These are phyloP conservation scores for Pocillopora grandis DNA, from an alignment of 92 coral and sea anemone genomes.

Conservation along the genomic window DNA sequence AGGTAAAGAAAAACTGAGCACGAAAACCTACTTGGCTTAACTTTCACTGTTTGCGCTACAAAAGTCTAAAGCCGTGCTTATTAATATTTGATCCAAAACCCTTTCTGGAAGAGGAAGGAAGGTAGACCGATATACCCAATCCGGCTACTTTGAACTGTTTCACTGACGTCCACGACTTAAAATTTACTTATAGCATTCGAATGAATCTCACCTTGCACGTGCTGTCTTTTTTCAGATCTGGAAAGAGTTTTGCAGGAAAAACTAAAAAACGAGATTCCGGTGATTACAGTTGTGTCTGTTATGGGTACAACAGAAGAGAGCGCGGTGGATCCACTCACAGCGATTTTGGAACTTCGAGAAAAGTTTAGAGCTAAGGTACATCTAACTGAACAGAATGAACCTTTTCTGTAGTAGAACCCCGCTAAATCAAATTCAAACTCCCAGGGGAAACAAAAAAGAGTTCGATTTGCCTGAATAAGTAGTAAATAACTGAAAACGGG, in stretches of 20 bases:
- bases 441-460: no score
- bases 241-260: slow-evolving; percentile 42
- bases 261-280: slow-evolving; percentile 57
- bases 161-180: background rate
- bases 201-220: background rate
- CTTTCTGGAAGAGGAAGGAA: no score
- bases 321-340: slow-evolving; percentile 87
- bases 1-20: no score
- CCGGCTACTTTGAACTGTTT: no score
- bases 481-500: no score
- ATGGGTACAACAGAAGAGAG: slow-evolving; percentile 95
- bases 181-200: background rate
- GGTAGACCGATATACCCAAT: no score
- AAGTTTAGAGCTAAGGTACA: slow-evolving; percentile 70
- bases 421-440: no score
- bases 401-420: background rate
- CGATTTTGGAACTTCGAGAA: slow-evolving; percentile 62
- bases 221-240: slow-evolving; percentile 37
- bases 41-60: no score
- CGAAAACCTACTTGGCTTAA: no score
- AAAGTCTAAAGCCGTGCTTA: no score
- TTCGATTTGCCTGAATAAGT: no score
- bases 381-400: background rate
- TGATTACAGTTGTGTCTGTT: slow-evolving; percentile 70
- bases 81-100: no score